Base-by-base conservation (phyloP, 2,113 vertebrate species). In the Lipophrys pholis region DNA sequence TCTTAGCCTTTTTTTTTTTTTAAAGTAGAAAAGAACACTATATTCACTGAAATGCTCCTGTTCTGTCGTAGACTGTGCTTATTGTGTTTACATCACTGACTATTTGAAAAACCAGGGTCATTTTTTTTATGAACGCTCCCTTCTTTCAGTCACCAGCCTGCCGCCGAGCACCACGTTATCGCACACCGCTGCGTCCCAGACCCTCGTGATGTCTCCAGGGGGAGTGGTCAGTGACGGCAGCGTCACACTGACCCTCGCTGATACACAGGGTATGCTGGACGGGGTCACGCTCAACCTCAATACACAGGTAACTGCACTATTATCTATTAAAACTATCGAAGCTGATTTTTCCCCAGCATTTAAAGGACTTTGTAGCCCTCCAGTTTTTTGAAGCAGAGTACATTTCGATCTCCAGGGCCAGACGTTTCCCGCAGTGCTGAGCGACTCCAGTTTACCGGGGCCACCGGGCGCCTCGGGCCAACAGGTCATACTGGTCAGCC, bases 231-330 rank as follows among this genome's bases (percentile, higher is more conserved):
- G 89, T 6, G 98, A 99, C 43, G 95, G 95, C 69, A 98, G 94
- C 5, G 96, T 99, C 52, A 99, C 98, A 0, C 93, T 99, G 42
- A 98, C 97, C 1, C 92, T 99, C 84, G 94, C 97, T 2, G 98
- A 99, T 79, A 94, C 97, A 56, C 96, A 99, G 84, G 95, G 95
- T 54, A 95, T 99, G 95, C 93, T 99, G 79, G 97, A 99, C 73
- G 94, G 96, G 0, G 97, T 99, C 71, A 98, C 98, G 0, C 91
- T 99, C 40, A 99, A 98, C 87, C 96, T 99, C 69, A 96, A 95
- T 57, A 82, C 96, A 17, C 97, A 98, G 96, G 97, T 97, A 77
- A 65, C 17, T 3, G 8, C 38, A 30, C 21, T 30, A 30, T 11
- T 46, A 46, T 5, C 11, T 48, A 15, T 48, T 48, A 30, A 30